These are phyloP conservation scores for Listronotus oregonensis DNA, from an alignment of 1,140 invertebrate species.

Conservation along the genomic window DNA sequence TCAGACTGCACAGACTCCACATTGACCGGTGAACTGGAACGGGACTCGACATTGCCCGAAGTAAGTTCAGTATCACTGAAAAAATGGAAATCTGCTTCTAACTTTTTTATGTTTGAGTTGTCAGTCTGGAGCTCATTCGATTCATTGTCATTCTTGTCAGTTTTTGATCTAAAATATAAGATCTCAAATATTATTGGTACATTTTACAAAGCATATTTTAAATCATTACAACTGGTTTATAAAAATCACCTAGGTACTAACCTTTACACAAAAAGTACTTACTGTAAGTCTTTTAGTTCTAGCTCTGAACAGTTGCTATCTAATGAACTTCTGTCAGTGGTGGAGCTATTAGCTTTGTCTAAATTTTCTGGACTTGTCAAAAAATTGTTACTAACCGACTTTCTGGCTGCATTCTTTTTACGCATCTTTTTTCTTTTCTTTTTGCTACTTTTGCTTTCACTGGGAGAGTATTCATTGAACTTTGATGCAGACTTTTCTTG, in stretches of 20 bases:
- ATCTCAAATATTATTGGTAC: background rate
- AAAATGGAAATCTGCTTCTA: conserved; percentile 78
- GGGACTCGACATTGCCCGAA: conserved; percentile 65
- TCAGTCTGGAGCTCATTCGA: background rate
- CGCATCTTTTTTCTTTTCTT: conserved; percentile 80
- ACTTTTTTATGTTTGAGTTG: conserved; percentile 37
- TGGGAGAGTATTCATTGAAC: conserved; percentile 50
- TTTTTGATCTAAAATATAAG: conserved; percentile 17
- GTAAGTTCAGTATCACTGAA: conserved; percentile 90
- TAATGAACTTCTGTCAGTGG: conserved; percentile 52
- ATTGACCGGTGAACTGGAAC: conserved; percentile 50
- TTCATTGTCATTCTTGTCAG: conserved; percentile 14
- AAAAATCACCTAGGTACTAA: no score
- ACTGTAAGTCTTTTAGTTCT: conserved; percentile 49
- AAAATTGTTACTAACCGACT: conserved; percentile 60
- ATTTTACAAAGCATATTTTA: background rate
- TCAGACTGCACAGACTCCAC: conserved; percentile 84
- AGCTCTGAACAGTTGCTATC: conserved; percentile 53
- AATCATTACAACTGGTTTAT: no score
- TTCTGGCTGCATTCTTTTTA: conserved; percentile 75
- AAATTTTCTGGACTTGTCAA: conserved; percentile 30
- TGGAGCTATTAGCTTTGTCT: conserved; percentile 44
- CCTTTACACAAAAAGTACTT: conserved; percentile 18
- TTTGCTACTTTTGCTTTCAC: conserved; percentile 59
- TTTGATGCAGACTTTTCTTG: conserved; percentile 26